Evolutionary conservation across 2,888 invertebrate species (phyloP), one percentile per base, ranked within the genome.

Genomic region (Drosophila niveifrons): DNA sequence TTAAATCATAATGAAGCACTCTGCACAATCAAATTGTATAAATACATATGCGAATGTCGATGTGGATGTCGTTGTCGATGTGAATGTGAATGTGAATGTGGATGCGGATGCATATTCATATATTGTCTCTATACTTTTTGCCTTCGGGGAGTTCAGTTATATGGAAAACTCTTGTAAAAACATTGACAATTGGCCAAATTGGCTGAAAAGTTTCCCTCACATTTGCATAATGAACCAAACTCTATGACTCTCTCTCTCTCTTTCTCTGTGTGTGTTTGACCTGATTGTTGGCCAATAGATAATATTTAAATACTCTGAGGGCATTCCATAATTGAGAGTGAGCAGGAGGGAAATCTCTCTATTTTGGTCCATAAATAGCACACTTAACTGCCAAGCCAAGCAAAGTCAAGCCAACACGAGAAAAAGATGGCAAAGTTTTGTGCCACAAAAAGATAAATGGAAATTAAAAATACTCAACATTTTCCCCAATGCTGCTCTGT

Each of bases 181-280:
- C 66, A 78, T 66, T 65, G 46, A 71, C 79, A 79, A 68, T 71
- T 76, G 61, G 61, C 18, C 55, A 58, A 68, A 72, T 66, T 58
- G 61, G 48, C 43, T 41, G 47, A 47, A 66, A 69, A 68, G 52
- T 77, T 80, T 76, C 41, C 44, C 43, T 63, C 44, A 44, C 48
- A 80, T 83, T 83, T 80, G 65, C 75, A 75, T 80, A 75, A 81
- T 72, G 63, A 66, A 70, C n/a, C 31, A 28, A 50, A 39, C 66
- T 47, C 13, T 29, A 15, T 36, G n/a, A n/a, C 4, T 23, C 4
- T 18, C 17, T 17, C 17, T 17, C 17, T 17, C 17, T 17, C 17
- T 17, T 2, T 17, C 17, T 17, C 17, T 23, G 23, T 23, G 23
- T 23, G 23, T 23, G 39, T 44, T 58, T 51, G 58, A 28, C 43